These are phyloP conservation scores for Ditylenchus dipsaci DNA, from an alignment of 1,140 invertebrate species.

Conservation along the genomic window DNA sequence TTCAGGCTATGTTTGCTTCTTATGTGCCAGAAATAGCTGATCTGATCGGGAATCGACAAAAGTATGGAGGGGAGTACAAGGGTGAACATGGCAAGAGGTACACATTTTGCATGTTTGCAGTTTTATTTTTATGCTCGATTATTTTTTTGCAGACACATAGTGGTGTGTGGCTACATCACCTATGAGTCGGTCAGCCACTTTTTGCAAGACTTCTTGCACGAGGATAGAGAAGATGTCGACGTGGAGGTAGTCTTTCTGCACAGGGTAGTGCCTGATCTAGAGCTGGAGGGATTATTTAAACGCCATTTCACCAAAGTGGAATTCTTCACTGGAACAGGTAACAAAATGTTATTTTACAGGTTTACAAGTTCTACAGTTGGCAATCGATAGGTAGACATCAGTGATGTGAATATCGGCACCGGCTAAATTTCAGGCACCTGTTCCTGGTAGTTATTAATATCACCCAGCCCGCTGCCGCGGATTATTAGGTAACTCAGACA, in stretches of 20 bases:
- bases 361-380: conserved; percentile 64
- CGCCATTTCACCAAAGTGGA: conserved; percentile 66
- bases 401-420: no score
- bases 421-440: no score
- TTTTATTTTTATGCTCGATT: conserved; percentile 4
- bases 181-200: conserved; percentile 99
- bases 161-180: conserved; percentile 95
- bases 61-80: conserved; percentile 94
- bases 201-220: conserved; percentile 99
- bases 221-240: conserved; percentile 87
- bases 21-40: conserved; percentile 98
- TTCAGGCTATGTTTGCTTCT: conserved; percentile 71
- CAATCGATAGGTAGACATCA: no score
- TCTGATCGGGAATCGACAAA: conserved; percentile 92
- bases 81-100: conserved; percentile 96
- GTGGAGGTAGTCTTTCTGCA: conserved; percentile 99
- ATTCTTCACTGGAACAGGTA: conserved; percentile 62
- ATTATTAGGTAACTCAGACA: no score
- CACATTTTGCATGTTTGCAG: conserved; percentile 1
- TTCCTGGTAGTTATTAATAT: no score
- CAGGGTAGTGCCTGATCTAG: conserved; percentile 62
- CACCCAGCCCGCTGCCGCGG: no score
- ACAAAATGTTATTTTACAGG: no score
- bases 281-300: conserved; percentile 65
- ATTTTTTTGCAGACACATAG: conserved; percentile 79